These are phyloP conservation scores for Coenobita brevimanus DNA, from an alignment of 1,140 invertebrate species.

Conservation along the genomic window DNA sequence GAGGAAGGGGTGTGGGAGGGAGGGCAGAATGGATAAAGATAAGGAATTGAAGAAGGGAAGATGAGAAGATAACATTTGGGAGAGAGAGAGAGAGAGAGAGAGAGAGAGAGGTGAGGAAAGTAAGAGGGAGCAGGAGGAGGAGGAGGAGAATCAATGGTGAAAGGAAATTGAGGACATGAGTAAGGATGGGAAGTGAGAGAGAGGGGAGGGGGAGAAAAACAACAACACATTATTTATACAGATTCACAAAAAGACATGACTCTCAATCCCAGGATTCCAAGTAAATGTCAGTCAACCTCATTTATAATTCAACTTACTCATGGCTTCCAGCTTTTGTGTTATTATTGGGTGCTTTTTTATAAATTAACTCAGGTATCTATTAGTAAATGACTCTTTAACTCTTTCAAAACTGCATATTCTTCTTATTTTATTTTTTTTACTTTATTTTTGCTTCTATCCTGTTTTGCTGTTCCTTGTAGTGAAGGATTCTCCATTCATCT, in stretches of 20 bases:
- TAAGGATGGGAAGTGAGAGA: not conserved
- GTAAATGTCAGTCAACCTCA: too few species aligned
- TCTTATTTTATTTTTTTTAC: too few species aligned
- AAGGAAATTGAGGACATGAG: not conserved
- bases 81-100: constrained; percentile 10
- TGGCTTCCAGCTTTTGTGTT: too few species aligned
- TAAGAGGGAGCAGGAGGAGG: not conserved
- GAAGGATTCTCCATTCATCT: too few species aligned
- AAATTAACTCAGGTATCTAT: too few species aligned
- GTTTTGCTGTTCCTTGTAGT: too few species aligned
- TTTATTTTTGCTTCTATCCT: too few species aligned
- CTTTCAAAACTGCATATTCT: too few species aligned
- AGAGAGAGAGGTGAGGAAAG: constrained; percentile 3
- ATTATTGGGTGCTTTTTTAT: too few species aligned
- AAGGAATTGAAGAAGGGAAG: not conserved
- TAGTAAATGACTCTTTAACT: too few species aligned
- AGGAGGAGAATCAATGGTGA: not conserved
- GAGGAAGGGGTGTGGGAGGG: not conserved
- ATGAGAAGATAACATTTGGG: not conserved
- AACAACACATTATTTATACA: not conserved
- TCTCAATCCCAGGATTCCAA: too few species aligned
- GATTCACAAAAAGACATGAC: not conserved
- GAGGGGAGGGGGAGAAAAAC: not conserved
- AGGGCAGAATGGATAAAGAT: not conserved
- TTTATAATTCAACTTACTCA: too few species aligned